Evolutionary conservation across 2,113 vertebrate genomes (phyloP), one percentile per base, ranked within the genome.

Genomic region (Cathartes aura): DNA sequence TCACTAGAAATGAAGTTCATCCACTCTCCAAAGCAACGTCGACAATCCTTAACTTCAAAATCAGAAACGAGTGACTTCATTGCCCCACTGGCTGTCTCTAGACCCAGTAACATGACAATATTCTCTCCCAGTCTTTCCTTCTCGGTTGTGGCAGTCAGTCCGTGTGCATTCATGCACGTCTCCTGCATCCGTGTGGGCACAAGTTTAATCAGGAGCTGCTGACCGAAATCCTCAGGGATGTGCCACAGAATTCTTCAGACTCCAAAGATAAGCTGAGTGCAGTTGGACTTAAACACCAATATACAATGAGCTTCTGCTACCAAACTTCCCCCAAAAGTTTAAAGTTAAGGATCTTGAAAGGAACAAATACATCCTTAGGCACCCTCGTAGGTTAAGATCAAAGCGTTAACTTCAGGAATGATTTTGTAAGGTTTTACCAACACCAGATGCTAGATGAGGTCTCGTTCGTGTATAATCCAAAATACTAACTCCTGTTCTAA

Each of bases 401-500:
- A 91, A 83, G 34, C 15, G 14, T 23, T 60, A 2, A 3, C 34
- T 32, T 10, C 32, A 38, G 72, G 59, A 20, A 45, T 17, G 52
- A 22, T 66, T 80, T 16, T 38, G 29, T 58, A n/a, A 62, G 32
- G 12, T n/a, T 86, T 67, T n/a, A 6, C 60, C 72, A 23, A 38
- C 55, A 6, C 56, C 84, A 62, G 60, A 12, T 47, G 19, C 82
- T 62, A 81, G 47, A 0, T 67, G 82, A 76, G 70, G 82, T 78
- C 84, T 55, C 58, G 14, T 74, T 74, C 10, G 1, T 30, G 59
- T 89, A 8, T 87, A 59, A 93, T 50, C 89, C 74, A 22, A 79
- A 79, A 67, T 92, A 98, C 98, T 99, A 98, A 99, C 98, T 82
- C 98, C 97, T 99, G 90, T 98, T 99, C 98, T 99, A 98, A 98